Evolutionary conservation across 2,888 invertebrate species (phyloP), one percentile per base, ranked within the genome.

Genomic region (Mantis religiosa): DNA sequence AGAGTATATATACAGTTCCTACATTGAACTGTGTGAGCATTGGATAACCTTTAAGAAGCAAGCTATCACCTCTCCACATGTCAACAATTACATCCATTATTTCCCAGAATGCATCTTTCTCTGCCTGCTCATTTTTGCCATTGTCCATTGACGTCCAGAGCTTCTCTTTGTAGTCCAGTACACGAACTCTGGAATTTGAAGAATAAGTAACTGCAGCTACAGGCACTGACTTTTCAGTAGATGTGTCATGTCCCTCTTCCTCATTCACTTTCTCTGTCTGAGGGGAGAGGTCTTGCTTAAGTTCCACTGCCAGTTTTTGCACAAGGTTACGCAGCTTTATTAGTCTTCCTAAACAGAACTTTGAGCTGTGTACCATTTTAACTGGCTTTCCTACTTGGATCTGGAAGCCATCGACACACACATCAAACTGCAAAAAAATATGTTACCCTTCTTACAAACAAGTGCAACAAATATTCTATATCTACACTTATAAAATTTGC

Each of bases 11-110:
- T 14, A 96, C 92, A 71, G 96, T 91, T 12, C 96, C 96, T 6
- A 95, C 94, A 91, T 95, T 95, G 90, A 96, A 95, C 92, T 96
- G 96, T 4, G 95, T 95, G 87, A 96, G 92, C 89, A 95, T 93
- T 54, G 94, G 94, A 90, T 95, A 95, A 90, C 95, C 95, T 81
- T 94, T 92, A 47, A 96, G 92, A 84, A 94, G 91, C n/a, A 96
- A 91, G 25, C 93, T 93, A 83, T 94, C 93, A 1, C 94, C 95
- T 7, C 92, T 91, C 2, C 92, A 90, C 30, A 95, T 91, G 2
- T 85, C 84, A 47, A 89, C 88, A 28, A 91, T 83, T 14, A 82
- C 88, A 7, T 91, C 84, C 92, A 92, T 28, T 92, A 93, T 90
- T 41, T 91, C 91, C 82, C 92, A 92, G 90, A 95, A 94, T 91